Evolutionary conservation across 2,888 invertebrate species (phyloP).

Genomic region (Carcina quercana): DNA sequence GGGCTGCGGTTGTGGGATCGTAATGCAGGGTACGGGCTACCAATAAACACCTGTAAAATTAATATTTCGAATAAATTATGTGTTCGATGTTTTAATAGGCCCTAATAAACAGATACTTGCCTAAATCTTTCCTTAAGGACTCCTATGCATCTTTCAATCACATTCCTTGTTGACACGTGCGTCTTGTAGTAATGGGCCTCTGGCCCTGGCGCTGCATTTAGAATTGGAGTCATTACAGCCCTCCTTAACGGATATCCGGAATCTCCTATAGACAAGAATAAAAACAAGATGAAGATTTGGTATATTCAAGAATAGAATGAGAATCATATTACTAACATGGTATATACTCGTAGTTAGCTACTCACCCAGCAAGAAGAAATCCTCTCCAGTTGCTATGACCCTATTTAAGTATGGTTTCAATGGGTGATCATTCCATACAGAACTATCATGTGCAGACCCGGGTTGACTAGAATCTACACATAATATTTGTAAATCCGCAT

Average conservation of each 20-base stretch:
- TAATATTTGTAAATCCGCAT: slow-evolving; percentile 4
- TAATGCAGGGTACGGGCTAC: slow-evolving; percentile 3
- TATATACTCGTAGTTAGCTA: not conserved
- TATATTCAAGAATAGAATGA: not conserved
- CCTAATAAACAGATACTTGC: no score
- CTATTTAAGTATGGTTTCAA: slow-evolving; percentile 3
- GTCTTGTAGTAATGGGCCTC: not conserved
- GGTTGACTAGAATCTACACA: slow-evolving; percentile 9
- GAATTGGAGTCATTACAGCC: slow-evolving; percentile 6
- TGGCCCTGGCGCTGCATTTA: not conserved
- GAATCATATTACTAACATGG: not conserved
- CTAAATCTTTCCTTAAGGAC: slow-evolving; percentile 7
- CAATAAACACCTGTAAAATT: slow-evolving; percentile 2
- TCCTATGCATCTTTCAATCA: slow-evolving; percentile 9
- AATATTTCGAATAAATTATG: not conserved
- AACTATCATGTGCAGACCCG: slow-evolving; percentile 10
- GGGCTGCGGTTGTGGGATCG: not conserved
- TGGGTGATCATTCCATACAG: slow-evolving; percentile 11
- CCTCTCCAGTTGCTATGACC: slow-evolving; percentile 2
- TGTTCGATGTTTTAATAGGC: not conserved
- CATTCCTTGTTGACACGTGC: slow-evolving; percentile 5
- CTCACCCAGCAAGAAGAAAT: slow-evolving; percentile 5
- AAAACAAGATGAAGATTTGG: not conserved
- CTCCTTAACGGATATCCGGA: slow-evolving; percentile 6
- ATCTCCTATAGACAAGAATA: slow-evolving; percentile 5